phyloP scores from a whole-genome alignment of 2,888 invertebrate genomes.

The Blomia tropicalis region DNA sequence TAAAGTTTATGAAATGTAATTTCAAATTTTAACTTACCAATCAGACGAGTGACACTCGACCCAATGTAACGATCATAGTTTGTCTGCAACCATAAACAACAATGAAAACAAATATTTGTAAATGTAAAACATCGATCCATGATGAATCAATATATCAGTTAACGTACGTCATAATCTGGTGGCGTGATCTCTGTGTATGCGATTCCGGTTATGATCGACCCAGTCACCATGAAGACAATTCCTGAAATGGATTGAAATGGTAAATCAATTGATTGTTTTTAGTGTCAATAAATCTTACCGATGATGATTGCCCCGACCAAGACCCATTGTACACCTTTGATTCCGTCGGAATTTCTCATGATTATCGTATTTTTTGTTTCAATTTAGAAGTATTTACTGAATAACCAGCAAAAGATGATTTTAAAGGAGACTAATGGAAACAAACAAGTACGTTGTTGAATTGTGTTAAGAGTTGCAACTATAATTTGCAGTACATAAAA shows the following conservation, averaged over 20 bases:
- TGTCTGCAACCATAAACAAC: constrained; percentile 19
- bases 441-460: constrained; percentile 1
- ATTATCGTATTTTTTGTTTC: not conserved
- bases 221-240: constrained; percentile 28
- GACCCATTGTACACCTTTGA: not conserved
- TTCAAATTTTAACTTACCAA: too few species aligned
- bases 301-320: constrained; percentile 7
- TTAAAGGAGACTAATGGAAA: not conserved
- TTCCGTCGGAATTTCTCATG: not conserved
- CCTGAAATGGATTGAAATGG: constrained; percentile 18
- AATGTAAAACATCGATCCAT: not conserved
- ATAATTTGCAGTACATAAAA: not conserved
- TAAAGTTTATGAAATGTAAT: too few species aligned
- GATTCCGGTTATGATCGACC: constrained; percentile 29
- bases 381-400: not conserved
- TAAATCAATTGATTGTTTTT: constrained; percentile 6
- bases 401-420: too few species aligned
- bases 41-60: constrained; percentile 29
- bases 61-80: constrained; percentile 31
- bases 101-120: not conserved
- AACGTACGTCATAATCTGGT: constrained; percentile 29
- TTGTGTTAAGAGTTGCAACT: constrained; percentile 1
- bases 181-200: constrained; percentile 31
- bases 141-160: too few species aligned
- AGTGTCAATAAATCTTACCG: not conserved